Conservation (phyloP, 2,888 invertebrate genomes). For the Scaptodrosophila latifasciaeformis region DNA sequence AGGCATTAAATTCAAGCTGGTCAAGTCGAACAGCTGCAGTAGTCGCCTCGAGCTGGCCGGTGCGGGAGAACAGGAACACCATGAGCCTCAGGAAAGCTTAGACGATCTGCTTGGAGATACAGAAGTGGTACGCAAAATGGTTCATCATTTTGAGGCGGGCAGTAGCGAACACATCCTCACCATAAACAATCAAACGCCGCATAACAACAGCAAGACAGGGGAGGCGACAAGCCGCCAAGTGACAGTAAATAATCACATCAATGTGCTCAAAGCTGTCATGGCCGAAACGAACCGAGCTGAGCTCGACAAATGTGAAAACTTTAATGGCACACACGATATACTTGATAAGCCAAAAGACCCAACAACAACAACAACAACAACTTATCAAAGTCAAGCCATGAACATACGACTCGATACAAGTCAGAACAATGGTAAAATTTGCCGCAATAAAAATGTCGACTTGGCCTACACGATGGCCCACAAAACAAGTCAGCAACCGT, state of each 20-base stretch:
- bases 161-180: conserved; percentile 60
- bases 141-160: conserved; percentile 72
- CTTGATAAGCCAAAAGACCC: conserved; percentile 15
- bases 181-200: conserved; percentile 74
- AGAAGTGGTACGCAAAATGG: conserved; percentile 74
- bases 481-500: conserved; percentile 34
- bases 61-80: conserved; percentile 67
- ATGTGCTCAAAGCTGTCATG: conserved; percentile 50
- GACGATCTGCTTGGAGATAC: conserved; percentile 55
- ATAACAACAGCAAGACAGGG: conserved; percentile 5
- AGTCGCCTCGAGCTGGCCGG: conserved; percentile 88
- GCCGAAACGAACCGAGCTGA: conserved; percentile 7
- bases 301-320: conserved; percentile 25
- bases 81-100: conserved; percentile 2
- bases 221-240: conserved; percentile 52
- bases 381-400: conserved; percentile 68
- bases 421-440: conserved; percentile 51
- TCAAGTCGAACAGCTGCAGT: conserved; percentile 91
- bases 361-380: conserved; percentile 16
- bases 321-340: conserved; percentile 25
- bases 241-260: conserved; percentile 75
- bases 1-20: conserved; percentile 86
- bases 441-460: conserved; percentile 76
- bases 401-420: conserved; percentile 62
- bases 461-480: conserved; percentile 72